Conservation (phyloP, 1,140 invertebrate species). For the Eumaeus atala region DNA sequence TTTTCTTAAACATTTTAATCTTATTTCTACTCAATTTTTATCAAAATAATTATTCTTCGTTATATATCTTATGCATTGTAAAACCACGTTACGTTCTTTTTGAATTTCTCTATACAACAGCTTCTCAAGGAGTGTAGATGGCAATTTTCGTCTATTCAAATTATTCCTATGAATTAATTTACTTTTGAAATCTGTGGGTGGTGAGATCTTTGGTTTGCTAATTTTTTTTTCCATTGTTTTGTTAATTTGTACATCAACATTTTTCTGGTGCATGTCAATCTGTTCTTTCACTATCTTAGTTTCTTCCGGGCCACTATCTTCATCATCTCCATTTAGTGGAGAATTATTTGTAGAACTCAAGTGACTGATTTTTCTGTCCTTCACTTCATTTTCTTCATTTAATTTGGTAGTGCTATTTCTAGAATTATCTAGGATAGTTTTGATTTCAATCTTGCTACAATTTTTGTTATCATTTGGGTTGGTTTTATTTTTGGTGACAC, state of each 20-base stretch:
- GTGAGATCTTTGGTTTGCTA: conserved; percentile 12
- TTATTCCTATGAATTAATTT: conserved; percentile 4
- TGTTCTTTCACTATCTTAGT: conserved; percentile 42
- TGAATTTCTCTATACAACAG: conserved; percentile 77
- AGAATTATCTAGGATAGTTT: conserved; percentile 16
- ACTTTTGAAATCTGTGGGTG: conserved; percentile 4
- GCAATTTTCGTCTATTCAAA: conserved; percentile 40
- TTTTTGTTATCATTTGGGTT: not conserved
- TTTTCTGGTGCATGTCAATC: not conserved
- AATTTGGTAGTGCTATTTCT: conserved; percentile 15
- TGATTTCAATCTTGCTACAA: not conserved
- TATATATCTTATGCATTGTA: conserved; percentile 84
- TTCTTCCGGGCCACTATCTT: conserved; percentile 70
- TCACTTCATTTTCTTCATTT: conserved; percentile 8
- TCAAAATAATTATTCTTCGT: conserved; percentile 82
- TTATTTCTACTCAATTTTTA: conserved; percentile 8
- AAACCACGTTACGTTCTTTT: conserved; percentile 83
- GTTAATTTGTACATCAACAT: conserved; percentile 2
- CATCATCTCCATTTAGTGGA: conserved; percentile 28
- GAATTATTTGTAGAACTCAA: conserved; percentile 15
- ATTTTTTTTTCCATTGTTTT: conserved; percentile 9
- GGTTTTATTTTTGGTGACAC: conserved; percentile 23
- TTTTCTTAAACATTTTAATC: not conserved
- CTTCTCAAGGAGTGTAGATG: conserved; percentile 75
- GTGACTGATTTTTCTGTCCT: no score